Evolutionary conservation across 2,797 vertebrate genomes (phyloP).

Genomic region (Danio albolineatus): DNA sequence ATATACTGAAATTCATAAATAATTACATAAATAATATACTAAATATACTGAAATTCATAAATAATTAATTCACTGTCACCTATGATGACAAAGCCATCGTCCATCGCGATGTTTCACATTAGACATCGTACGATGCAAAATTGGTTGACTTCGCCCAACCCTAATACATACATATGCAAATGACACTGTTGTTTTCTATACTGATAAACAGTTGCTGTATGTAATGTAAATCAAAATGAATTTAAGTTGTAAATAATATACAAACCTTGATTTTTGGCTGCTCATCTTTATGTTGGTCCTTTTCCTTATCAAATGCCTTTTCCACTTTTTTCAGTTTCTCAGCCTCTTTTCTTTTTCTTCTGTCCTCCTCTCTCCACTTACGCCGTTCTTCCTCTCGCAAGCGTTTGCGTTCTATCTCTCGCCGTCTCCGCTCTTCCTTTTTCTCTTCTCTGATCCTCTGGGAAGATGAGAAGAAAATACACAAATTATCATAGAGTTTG

Average conservation of each 20-base stretch:
- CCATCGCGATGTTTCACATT: too few relatives aligned
- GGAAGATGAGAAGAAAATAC: neutral
- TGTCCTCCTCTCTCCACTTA: constrained; percentile 97
- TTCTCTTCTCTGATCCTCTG: constrained; percentile 97
- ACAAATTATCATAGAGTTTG: neutral
- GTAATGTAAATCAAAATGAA: neutral
- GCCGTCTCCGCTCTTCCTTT: constrained; percentile 92
- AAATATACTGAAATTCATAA: too few relatives aligned
- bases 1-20: too few relatives aligned
- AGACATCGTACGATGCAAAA: too few relatives aligned
- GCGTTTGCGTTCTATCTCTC: constrained; percentile 96
- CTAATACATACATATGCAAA: too few relatives aligned
- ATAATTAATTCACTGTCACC: too few relatives aligned
- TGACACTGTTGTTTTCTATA: too few relatives aligned
- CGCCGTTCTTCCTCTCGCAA: constrained; percentile 95
- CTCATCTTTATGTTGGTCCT: constrained; percentile 91
- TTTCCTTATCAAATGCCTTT: constrained; percentile 88
- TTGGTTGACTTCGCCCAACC: too few relatives aligned
- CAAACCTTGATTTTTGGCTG: constrained; percentile 98
- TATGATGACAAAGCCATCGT: too few relatives aligned
- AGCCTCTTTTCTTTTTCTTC: constrained; percentile 93
- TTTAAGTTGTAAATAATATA: neutral
- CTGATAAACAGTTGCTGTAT: too few relatives aligned
- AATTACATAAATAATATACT: too few relatives aligned
- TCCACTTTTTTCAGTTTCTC: constrained; percentile 92